Evolutionary conservation across 2,797 vertebrate genomes (phyloP).

Genomic region (Pipistrellus pygmaeus): DNA sequence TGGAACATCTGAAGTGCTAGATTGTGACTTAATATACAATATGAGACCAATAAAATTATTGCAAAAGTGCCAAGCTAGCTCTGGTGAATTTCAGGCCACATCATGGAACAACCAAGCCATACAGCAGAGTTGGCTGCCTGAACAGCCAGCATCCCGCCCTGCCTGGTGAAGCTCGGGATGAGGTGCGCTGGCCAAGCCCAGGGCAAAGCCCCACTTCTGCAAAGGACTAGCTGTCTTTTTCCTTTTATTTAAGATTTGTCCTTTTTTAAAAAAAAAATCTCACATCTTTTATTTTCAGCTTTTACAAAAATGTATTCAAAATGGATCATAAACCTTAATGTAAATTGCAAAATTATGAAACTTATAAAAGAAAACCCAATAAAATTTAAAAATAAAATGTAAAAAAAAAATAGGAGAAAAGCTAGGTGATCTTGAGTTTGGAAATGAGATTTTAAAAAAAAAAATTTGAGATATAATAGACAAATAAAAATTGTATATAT

Average conservation of each 20-base stretch:
- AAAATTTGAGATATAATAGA: background rate
- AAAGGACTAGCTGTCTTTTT: background rate
- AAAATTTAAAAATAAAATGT: too few relatives aligned
- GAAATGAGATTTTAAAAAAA: background rate
- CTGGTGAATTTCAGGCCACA: background rate
- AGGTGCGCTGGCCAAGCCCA: background rate
- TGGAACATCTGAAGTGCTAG: constrained; percentile 77
- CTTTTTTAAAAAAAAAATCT: background rate
- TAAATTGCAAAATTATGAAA: background rate
- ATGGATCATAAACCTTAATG: background rate
- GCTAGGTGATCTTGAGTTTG: background rate
- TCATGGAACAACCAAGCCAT: background rate
- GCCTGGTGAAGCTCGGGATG: background rate
- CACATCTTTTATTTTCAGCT: background rate
- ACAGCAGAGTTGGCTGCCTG: background rate
- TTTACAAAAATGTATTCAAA: background rate
- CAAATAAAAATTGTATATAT: background rate
- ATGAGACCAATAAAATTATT: constrained; percentile 6
- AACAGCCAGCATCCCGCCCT: background rate
- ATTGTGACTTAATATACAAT: constrained; percentile 77
- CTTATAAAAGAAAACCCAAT: background rate
- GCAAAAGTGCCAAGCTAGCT: background rate
- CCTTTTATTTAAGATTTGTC: background rate
- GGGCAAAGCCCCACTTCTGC: background rate
- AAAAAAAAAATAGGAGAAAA: background rate